A percentile compares a stretch with the other conserved stretches of the same genome.
phyloP scores from a whole-genome alignment of 2,888 invertebrate genomes.

The Panopea generosa region DNA sequence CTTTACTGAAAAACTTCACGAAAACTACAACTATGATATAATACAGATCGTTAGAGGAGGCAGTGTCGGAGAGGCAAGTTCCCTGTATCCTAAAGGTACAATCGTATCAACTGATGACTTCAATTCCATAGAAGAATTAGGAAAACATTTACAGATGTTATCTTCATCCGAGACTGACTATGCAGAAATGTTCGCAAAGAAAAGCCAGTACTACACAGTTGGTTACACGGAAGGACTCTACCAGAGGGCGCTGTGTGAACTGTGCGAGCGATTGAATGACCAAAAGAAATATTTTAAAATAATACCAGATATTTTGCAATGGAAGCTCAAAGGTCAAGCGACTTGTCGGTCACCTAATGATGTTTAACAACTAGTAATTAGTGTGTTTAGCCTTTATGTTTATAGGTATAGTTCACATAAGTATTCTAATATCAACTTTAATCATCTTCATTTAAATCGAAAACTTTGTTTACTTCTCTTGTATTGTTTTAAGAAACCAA shows the following conservation, averaged over 20 bases:
- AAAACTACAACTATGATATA: conserved; percentile 52
- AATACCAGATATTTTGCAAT: conserved; percentile 37
- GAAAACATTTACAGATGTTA: conserved; percentile 29
- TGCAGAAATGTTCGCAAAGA: conserved; percentile 27
- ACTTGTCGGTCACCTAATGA: too few species aligned
- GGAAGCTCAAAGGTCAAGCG: background rate
- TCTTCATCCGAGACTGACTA: conserved; percentile 29
- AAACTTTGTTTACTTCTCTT: too few species aligned
- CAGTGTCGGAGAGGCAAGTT: conserved; percentile 7
- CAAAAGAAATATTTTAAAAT: conserved; percentile 29
- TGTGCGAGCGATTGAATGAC: conserved; percentile 24
- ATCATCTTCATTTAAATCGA: too few species aligned
- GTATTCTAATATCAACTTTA: too few species aligned
- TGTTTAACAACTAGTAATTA: too few species aligned
- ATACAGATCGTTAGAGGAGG: conserved; percentile 45
- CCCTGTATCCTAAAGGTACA: conserved; percentile 21
- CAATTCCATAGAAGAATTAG: conserved; percentile 31
- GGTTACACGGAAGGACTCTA: conserved; percentile 21
- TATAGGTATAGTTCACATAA: too few species aligned
- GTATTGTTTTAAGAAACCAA: too few species aligned
- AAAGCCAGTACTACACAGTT: conserved; percentile 39
- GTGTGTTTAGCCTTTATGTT: too few species aligned
- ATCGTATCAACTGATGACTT: conserved; percentile 45
- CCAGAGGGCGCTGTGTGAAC: conserved; percentile 23
- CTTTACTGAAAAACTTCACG: conserved; percentile 51